A percentile compares a stretch with the other conserved stretches of the same genome.
Evolutionary conservation across 1,140 invertebrate species (phyloP).

Genomic region (Drosophila sproati): DNA sequence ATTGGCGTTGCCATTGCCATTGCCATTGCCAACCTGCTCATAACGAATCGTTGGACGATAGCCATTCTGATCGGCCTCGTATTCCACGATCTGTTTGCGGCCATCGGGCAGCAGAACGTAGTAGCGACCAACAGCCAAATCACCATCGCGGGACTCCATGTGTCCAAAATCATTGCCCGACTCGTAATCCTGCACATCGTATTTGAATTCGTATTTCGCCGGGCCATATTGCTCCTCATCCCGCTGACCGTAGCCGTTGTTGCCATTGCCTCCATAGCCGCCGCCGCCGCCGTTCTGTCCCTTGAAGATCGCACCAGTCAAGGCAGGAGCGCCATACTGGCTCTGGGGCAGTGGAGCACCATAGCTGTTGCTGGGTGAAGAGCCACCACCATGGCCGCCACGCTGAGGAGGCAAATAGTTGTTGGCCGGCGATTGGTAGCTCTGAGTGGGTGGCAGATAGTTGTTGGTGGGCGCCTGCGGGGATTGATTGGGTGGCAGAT

Average conservation of each 20-base stretch:
- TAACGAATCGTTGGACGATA: slow-evolving; percentile 91
- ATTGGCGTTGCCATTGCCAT: slow-evolving; percentile 72
- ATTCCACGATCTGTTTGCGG: slow-evolving; percentile 91
- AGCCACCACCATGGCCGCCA: slow-evolving; percentile 50
- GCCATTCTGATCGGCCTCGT: slow-evolving; percentile 90
- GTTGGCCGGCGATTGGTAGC: slow-evolving; percentile 70
- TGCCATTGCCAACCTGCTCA: slow-evolving; percentile 87
- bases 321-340: slow-evolving; percentile 84
- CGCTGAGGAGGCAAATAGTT: slow-evolving; percentile 81
- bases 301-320: slow-evolving; percentile 85
- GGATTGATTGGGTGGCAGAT: slow-evolving; percentile 85
- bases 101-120: slow-evolving; percentile 91
- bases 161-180: slow-evolving; percentile 90
- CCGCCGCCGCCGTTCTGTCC: slow-evolving; percentile 68
- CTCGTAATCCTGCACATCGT: slow-evolving; percentile 89
- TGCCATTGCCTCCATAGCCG: slow-evolving; percentile 53
- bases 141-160: slow-evolving; percentile 89
- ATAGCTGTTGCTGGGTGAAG: slow-evolving; percentile 84
- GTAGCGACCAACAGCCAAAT: slow-evolving; percentile 89
- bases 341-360: slow-evolving; percentile 81
- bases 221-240: slow-evolving; percentile 86
- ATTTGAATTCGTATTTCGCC: slow-evolving; percentile 91
- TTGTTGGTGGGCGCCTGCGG: slow-evolving; percentile 76
- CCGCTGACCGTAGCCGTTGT: slow-evolving; percentile 74
- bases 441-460: slow-evolving; percentile 78